Conservation (phyloP, 2,113 vertebrate species). For the Nestor notabilis region DNA sequence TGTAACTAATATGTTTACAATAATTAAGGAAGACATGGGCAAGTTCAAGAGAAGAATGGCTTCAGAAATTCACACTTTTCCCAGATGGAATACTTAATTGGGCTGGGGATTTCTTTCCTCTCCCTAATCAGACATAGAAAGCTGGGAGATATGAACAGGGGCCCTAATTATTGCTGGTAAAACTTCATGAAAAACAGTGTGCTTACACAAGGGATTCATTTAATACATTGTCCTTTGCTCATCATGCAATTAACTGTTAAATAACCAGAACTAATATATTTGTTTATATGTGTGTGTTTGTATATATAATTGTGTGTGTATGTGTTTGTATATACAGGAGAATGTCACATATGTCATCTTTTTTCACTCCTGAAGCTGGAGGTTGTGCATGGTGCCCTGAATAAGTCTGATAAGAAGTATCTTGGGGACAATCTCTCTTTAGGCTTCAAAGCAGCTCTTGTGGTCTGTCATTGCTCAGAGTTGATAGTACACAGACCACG, state of each 20-base stretch:
- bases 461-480: neutral
- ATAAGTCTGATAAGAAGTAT: neutral
- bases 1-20: conserved; percentile 38
- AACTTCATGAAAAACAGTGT: neutral
- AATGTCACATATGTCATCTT: neutral
- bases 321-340: no score
- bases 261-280: neutral
- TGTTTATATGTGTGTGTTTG: neutral
- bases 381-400: neutral
- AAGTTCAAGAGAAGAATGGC: neutral
- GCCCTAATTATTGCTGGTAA: neutral
- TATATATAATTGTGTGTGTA: rapidly evolving
- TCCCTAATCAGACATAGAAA: neutral
- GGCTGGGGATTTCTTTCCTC: neutral
- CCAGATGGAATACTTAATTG: neutral
- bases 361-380: neutral
- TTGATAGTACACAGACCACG: neutral
- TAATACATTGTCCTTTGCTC: neutral
- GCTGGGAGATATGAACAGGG: neutral
- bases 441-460: neutral
- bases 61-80: neutral
- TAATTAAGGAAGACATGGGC: conserved; percentile 3
- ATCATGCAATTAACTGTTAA: neutral
- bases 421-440: neutral
- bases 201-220: neutral